phyloP scores from a whole-genome alignment of 2,797 vertebrate species.

The Muscicapa striata region DNA sequence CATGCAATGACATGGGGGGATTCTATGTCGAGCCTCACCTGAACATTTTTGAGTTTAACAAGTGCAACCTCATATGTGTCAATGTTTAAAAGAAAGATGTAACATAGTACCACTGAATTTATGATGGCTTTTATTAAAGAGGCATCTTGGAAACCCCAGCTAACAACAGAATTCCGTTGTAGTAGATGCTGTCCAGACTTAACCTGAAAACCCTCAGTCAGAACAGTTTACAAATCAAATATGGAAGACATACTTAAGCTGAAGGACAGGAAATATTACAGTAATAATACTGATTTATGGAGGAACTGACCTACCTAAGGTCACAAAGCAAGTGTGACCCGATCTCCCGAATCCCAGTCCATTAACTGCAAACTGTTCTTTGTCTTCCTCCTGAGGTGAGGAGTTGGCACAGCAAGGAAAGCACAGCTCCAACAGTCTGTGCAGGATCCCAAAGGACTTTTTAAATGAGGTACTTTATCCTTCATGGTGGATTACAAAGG shows the following conservation, averaged over 20 bases:
- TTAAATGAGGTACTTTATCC: not conserved
- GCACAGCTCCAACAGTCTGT: not conserved
- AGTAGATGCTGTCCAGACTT: slow-evolving; percentile 43
- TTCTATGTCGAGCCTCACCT: not conserved
- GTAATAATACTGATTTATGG: slow-evolving; percentile 53
- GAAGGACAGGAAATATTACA: slow-evolving; percentile 55
- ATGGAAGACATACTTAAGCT: not conserved
- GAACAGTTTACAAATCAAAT: slow-evolving; percentile 64
- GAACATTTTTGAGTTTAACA: not conserved
- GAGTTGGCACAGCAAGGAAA: not conserved
- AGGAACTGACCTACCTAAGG: slow-evolving; percentile 40
- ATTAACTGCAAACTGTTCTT: slow-evolving; percentile 10
- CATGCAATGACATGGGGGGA: not conserved
- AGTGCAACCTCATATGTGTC: not conserved
- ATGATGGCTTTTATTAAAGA: slow-evolving; percentile 10
- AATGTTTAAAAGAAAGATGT: not conserved
- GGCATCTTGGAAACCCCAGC: not conserved
- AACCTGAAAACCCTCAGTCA: slow-evolving; percentile 14
- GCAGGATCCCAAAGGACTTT: not conserved
- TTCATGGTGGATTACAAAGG: not conserved
- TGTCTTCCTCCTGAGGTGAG: not conserved
- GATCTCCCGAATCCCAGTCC: not conserved
- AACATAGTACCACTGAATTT: not conserved
- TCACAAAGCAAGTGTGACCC: slow-evolving; percentile 11
- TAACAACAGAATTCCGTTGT: not conserved